Evolutionary conservation across 2,888 invertebrate genomes (phyloP).

Genomic region (Gisinianus flammeolus): DNA sequence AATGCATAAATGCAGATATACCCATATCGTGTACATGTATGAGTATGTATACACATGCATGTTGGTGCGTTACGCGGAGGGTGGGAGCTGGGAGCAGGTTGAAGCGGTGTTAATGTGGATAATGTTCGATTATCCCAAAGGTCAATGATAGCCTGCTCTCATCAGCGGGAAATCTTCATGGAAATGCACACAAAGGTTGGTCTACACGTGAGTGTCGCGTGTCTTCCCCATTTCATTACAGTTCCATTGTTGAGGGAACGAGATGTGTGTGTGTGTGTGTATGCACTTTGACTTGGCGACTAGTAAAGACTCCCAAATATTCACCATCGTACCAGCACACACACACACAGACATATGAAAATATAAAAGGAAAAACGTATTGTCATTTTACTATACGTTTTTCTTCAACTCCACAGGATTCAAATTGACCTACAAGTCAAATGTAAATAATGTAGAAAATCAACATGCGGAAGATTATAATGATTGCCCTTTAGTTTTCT

Average conservation of each 20-base stretch:
- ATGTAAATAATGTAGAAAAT: constrained; percentile 25
- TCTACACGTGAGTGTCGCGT: constrained; percentile 58
- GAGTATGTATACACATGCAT: not conserved
- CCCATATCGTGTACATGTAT: not conserved
- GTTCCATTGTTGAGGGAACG: constrained; percentile 55
- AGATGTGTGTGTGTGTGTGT: too few relatives aligned
- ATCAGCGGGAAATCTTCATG: constrained; percentile 55
- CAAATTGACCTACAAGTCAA: constrained; percentile 41
- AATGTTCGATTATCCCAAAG: constrained; percentile 53
- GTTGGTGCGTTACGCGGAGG: not conserved
- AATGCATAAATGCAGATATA: not conserved
- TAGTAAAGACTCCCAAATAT: not conserved
- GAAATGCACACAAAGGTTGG: constrained; percentile 44
- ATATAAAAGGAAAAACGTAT: not conserved
- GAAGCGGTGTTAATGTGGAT: constrained; percentile 57
- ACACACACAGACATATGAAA: not conserved
- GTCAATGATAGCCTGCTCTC: constrained; percentile 57
- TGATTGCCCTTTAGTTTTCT: not conserved
- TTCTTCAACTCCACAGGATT: constrained; percentile 24
- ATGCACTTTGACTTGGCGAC: constrained; percentile 21
- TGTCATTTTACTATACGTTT: constrained; percentile 18
- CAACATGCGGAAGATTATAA: not conserved
- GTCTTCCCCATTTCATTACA: constrained; percentile 57
- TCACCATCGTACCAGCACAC: not conserved
- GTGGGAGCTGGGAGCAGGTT: constrained; percentile 25